A percentile compares a stretch with the other conserved stretches of the same genome.
Conservation (phyloP, 1,140 invertebrate genomes). For the Drosophila orena region DNA sequence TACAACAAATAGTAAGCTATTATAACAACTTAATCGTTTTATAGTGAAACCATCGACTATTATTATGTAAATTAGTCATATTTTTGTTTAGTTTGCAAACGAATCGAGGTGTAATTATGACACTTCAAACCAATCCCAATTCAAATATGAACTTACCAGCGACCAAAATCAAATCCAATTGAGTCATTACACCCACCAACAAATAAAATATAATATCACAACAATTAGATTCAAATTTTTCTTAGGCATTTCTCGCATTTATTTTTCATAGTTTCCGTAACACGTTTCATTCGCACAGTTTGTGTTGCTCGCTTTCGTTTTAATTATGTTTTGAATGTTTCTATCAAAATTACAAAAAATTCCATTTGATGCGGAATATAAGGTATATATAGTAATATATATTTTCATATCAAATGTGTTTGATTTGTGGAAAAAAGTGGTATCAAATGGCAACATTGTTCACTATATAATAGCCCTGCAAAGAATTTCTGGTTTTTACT, state of each 20-base stretch:
- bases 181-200: background rate
- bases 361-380: constrained; percentile 78
- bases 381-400: constrained; percentile 69
- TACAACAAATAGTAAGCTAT: too few species aligned
- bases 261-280: constrained; percentile 64
- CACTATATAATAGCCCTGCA: constrained; percentile 80
- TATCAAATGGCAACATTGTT: constrained; percentile 82
- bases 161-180: too few species aligned
- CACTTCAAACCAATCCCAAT: too few species aligned
- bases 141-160: too few species aligned
- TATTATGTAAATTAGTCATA: too few species aligned
- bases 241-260: constrained; percentile 71
- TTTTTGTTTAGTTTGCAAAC: too few species aligned
- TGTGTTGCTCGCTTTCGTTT: constrained; percentile 36
- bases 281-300: constrained; percentile 55
- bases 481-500: constrained; percentile 62
- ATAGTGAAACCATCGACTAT: too few species aligned
- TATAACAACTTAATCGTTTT: too few species aligned
- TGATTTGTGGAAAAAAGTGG: constrained; percentile 71
- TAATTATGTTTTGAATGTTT: constrained; percentile 72
- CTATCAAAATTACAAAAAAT: constrained; percentile 83
- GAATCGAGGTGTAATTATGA: too few species aligned
- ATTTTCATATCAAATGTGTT: constrained; percentile 75
- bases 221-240: constrained; percentile 31
- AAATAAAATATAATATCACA: constrained; percentile 2